Conservation (phyloP, 2,113 vertebrate species). For the Heterocephalus glaber region DNA sequence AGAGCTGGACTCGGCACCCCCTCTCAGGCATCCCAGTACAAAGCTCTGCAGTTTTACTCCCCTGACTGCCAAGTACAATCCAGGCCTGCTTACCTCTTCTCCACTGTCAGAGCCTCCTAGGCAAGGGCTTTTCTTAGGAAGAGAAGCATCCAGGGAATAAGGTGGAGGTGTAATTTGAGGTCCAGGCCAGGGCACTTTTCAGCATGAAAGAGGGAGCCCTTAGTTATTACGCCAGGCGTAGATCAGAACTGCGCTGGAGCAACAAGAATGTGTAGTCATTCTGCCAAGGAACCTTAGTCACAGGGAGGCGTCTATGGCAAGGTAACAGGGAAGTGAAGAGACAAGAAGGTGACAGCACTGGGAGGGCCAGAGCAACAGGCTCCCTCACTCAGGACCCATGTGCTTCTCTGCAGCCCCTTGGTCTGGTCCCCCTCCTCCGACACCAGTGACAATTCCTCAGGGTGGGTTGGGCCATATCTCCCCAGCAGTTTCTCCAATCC, state of each 20-base stretch:
- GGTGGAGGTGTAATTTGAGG: neutral
- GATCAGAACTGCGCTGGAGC: neutral
- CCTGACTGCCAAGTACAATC: neutral
- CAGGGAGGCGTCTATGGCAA: neutral
- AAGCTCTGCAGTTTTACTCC: neutral
- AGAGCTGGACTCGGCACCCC: neutral
- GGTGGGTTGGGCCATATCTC: accelerated
- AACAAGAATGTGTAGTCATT: neutral
- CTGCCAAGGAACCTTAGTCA: neutral
- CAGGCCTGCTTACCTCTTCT: neutral
- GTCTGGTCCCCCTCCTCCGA: neutral
- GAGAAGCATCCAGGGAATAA: neutral
- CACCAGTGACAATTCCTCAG: neutral
- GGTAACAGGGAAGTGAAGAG: accelerated
- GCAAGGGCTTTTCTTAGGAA: neutral
- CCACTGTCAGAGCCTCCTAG: neutral
- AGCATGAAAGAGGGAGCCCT: neutral
- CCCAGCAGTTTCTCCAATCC: neutral
- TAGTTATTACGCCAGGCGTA: neutral
- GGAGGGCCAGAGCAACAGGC: neutral
- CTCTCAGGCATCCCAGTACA: neutral
- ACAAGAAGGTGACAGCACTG: accelerated
- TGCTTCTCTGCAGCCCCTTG: neutral
- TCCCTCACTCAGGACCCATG: neutral
- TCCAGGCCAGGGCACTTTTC: neutral